Percentiles rank a stretch among this genome's conserved stretches.
Evolutionary conservation across 2,888 invertebrate genomes (phyloP).

Genomic region (Hirtodrosophila alboralis): DNA sequence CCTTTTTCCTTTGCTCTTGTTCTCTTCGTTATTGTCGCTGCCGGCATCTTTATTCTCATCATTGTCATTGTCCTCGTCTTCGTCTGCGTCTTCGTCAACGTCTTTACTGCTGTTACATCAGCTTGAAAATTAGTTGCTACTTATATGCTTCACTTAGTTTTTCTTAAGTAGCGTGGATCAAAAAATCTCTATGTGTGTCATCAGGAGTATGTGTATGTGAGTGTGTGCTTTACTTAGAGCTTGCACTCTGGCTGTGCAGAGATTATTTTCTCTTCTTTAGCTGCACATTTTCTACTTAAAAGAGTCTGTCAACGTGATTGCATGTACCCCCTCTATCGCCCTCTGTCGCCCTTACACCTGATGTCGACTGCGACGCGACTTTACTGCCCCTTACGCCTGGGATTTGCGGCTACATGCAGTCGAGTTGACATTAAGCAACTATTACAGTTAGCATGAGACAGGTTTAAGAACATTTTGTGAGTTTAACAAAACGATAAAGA

Average conservation of each 20-base stretch:
- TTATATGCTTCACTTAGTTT: conserved; percentile 78
- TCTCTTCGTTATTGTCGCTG: conserved; percentile 34
- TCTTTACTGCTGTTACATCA: conserved; percentile 67
- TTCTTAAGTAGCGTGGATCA: conserved; percentile 78
- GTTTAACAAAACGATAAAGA: no score
- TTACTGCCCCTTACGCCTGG: conserved; percentile 5
- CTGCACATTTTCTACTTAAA: conserved; percentile 73
- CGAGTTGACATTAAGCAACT: conserved; percentile 46
- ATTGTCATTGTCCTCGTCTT: conserved; percentile 24
- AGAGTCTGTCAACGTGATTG: conserved; percentile 76
- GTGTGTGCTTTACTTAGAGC: conserved; percentile 43
- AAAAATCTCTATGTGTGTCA: conserved; percentile 38
- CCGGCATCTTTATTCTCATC: conserved; percentile 12
- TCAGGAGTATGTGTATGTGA: conserved; percentile 52
- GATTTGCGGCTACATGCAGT: conserved; percentile 59
- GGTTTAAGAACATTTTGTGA: conserved; percentile 33
- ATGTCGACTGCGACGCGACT: conserved; percentile 1
- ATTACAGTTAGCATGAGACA: conserved; percentile 21
- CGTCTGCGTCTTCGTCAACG: conserved; percentile 14
- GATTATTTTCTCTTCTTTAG: conserved; percentile 68
- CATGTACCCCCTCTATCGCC: conserved; percentile 39
- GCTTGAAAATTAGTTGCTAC: conserved; percentile 79
- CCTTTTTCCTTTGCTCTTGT: conserved; percentile 11
- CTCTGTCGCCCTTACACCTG: not conserved
- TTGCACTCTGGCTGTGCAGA: conserved; percentile 45